Evolutionary conservation across 2,888 invertebrate genomes (phyloP).

Genomic region (Lepas anatifera): DNA sequence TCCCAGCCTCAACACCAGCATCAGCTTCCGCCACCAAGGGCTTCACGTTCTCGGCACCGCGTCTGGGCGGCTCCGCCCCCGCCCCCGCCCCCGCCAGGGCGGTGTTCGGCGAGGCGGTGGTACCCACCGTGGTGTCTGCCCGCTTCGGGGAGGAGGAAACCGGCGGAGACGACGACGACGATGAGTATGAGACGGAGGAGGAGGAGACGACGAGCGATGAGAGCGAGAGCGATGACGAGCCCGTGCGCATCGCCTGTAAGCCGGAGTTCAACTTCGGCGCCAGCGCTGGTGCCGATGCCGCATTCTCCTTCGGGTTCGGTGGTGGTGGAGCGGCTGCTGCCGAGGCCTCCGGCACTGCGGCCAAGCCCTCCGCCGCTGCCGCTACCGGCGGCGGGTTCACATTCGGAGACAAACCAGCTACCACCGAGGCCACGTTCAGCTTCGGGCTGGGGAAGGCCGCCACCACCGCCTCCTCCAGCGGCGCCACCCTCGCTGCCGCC

Average conservation of each 20-base stretch:
- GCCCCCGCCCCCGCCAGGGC: background rate
- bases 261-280: background rate
- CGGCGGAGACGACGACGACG: background rate
- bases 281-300: background rate
- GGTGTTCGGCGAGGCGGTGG: background rate
- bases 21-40: background rate
- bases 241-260: background rate
- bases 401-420: background rate
- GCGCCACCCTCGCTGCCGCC: background rate
- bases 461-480: background rate
- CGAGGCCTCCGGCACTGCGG: background rate
- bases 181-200: background rate
- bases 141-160: background rate
- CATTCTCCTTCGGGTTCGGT: constrained; percentile 9
- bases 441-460: background rate
- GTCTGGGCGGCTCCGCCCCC: no score
- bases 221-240: background rate
- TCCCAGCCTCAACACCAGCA: background rate
- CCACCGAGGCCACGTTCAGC: background rate
- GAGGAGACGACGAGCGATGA: background rate
- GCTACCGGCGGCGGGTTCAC: background rate
- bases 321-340: background rate
- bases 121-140: background rate
- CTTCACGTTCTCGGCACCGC: constrained; percentile 13
- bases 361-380: background rate